phyloP scores from a whole-genome alignment of 2,888 invertebrate genomes.

The Agrochola litura region DNA sequence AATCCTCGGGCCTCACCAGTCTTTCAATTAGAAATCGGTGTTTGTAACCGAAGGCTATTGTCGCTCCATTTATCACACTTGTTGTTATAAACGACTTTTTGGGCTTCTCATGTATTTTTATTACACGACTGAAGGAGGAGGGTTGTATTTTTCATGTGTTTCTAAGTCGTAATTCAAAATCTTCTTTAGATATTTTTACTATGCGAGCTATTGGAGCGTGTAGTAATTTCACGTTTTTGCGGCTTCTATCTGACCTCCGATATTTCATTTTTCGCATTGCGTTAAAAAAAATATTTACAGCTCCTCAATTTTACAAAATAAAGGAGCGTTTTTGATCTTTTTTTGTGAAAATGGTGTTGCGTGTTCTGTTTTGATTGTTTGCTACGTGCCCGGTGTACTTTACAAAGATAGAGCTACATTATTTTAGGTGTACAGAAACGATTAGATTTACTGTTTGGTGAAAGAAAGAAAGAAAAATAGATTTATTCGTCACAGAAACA shows the following conservation, averaged over 20 bases:
- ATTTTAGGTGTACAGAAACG: constrained; percentile 2
- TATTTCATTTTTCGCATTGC: constrained; percentile 7
- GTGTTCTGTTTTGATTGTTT: constrained; percentile 50
- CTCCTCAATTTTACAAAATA: constrained; percentile 31
- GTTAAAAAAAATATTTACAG: constrained; percentile 10
- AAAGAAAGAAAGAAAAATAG: too few relatives aligned
- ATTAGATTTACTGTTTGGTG: too few relatives aligned
- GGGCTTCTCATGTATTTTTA: constrained; percentile 23
- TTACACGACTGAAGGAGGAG: background rate
- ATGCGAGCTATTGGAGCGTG: background rate
- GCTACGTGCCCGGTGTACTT: constrained; percentile 15
- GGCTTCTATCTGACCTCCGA: background rate
- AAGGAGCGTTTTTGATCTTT: constrained; percentile 35
- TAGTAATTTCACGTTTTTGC: constrained; percentile 12
- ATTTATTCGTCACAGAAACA: too few relatives aligned
- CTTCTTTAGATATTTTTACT: background rate
- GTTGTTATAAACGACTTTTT: constrained; percentile 1
- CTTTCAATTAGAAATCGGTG: constrained; percentile 36
- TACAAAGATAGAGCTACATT: constrained; percentile 22
- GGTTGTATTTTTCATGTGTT: constrained; percentile 17
- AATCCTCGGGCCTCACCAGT: constrained; percentile 13
- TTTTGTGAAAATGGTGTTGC: constrained; percentile 26
- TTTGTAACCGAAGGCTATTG: constrained; percentile 21
- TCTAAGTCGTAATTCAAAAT: constrained; percentile 5
- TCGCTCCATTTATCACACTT: constrained; percentile 38